Base-by-base conservation (phyloP, 2,888 invertebrate species). In the Embidobia sp. region DNA sequence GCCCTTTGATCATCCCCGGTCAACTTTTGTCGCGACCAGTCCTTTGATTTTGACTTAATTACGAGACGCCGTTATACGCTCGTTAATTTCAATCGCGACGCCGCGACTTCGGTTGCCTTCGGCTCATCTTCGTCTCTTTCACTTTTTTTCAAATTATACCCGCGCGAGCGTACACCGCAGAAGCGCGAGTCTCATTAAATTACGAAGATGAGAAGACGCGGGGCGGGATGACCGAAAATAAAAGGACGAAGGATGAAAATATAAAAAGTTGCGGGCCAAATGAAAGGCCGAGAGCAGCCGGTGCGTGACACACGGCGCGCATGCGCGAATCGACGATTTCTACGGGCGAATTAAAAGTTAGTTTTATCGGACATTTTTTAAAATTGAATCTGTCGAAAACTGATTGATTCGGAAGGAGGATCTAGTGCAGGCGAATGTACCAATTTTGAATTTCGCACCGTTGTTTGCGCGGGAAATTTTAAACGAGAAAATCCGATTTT, bases 291-390 rank as follows among this genome's bases (percentile, higher is more conserved):
- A 77, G 67, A 70, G 18, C 46, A 72, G 63, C 82, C 85, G 85
- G 85, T 85, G 86, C 81, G 79, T 81, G 83, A 86, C 87, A 88
- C 85, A 85, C 87, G 88, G 55, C 51, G 53, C 76, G 72, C 35
- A 42, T 70, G 75, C 51, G 74, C 59, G 72, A 75, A 66, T 72
- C 63, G 78, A 70, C 66, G 77, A 79, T 70, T 80, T 80, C 79
- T 81, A n/a, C n/a, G n/a, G n/a, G n/a, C n/a, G n/a, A n/a, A n/a
- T n/a, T n/a, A n/a, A n/a, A n/a, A n/a, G n/a, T n/a, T n/a, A n/a
- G n/a, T n/a, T n/a, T n/a, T n/a, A n/a, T n/a, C n/a, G n/a, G n/a
- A n/a, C n/a, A n/a, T n/a, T n/a, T n/a, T n/a, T n/a, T n/a, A n/a
- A n/a, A n/a, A n/a, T n/a, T n/a, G n/a, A n/a, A n/a, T n/a, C n/a